Evolutionary conservation across 2,113 vertebrate genomes (phyloP), one percentile per base, ranked within the genome.

Genomic region (Echinops telfairi): DNA sequence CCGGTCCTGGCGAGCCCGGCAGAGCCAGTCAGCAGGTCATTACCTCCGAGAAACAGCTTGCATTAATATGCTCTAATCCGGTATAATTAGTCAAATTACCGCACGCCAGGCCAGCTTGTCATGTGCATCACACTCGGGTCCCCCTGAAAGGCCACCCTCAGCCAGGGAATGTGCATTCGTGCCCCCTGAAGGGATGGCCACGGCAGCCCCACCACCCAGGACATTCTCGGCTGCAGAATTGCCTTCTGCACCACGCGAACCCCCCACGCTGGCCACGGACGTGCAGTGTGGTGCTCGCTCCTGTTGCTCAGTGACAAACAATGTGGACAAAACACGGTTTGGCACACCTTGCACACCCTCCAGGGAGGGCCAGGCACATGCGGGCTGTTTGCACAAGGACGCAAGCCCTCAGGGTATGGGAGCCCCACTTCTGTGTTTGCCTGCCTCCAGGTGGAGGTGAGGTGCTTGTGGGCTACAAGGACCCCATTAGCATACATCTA

Each of bases 1-100:
- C 98, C 97, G 97, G 97, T 97, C 98, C 98, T 97, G 97, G 97
- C 97, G 98, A 98, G 97, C 97, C 98, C 98, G 98, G 93, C 97
- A 97, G 98, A 98, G 98, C 98, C 98, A 98, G 97, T 98, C 98
- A 98, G 98, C 98, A 98, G 99, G 99, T 99, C 99, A 98, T 98
- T 99, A 99, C 98, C 99, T 99, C 98, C 98, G 98, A 99, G 99
- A 99, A 99, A 99, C 99, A 99, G 99, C 99, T 99, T 99, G 99
- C 99, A 99, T 99, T 99, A 99, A 99, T 99, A 99, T 99, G 98
- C 98, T 99, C 98, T 99, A 99, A 99, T 99, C 99, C 98, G 97
- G 98, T 98, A 98, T 99, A 99, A 99, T 99, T 99, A 99, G 99
- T 99, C 98, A 99, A 99, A 99, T 99, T 98, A 99, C 98, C 98